Evolutionary conservation across 2,797 vertebrate genomes (phyloP), one percentile per base, ranked within the genome.

Genomic region (Carapus acus): DNA sequence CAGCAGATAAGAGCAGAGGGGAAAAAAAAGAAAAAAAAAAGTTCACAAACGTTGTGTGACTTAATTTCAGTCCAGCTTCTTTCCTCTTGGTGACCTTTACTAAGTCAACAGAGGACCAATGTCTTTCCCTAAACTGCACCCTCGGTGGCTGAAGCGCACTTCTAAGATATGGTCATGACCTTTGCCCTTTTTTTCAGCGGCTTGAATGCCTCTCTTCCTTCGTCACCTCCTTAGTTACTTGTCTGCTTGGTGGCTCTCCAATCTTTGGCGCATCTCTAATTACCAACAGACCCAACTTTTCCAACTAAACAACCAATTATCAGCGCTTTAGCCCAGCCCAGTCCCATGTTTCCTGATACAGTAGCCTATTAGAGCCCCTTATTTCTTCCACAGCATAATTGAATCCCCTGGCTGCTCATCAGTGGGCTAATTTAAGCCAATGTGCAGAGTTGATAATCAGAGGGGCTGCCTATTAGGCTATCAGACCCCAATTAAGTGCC

Each of bases 381-480:
- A 79, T 78, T 84, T 78, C 80, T 82, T 80, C 86, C 85, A 79
- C 65, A 78, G 67, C 76, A 87, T 89, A 86, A 88, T 87, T 77
- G 77, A 87, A 85, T 88, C 88, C 87, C 86, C 84, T 81, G 83
- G 83, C 87, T 89, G 77, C 86, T 88, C 82, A 85, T 86, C 89
- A 85, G 78, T 70, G 80, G 59, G 83, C 73, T 86, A 84, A 87
- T 88, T 90, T 85, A 83, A 79, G 71, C 73, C 76, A 82, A 83
- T 87, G 83, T 85, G 83, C 79, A 83, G 83, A 82, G 84, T 85
- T 77, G 66, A 82, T 84, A 86, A 87, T 89, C 85, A 89, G 81
- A 82, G 71, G 76, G 68, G 59, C 81, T 85, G 81, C 81, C 83
- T 88, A 80, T 83, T 86, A 81, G 78, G 65, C 69, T 76, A 84